Percentiles rank a stretch among this genome's conserved stretches.
Conservation (phyloP, 2,113 vertebrate species). For the Eupsittula cactorum region DNA sequence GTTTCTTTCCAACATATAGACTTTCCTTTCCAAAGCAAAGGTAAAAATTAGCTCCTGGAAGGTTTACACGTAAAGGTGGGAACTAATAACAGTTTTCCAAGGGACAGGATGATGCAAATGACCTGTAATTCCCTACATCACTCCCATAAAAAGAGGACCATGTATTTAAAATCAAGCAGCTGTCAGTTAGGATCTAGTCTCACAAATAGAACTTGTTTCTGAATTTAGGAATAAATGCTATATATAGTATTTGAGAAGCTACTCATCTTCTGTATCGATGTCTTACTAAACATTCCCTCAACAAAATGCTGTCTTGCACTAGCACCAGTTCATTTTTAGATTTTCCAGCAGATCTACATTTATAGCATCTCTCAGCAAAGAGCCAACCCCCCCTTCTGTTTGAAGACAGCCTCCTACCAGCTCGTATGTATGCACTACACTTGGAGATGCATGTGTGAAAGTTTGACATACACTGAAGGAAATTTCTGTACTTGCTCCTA, state of each 20-base stretch:
- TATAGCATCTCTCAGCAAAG: slow-evolving; percentile 43
- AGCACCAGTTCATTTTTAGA: slow-evolving; percentile 51
- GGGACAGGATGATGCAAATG: slow-evolving; percentile 18
- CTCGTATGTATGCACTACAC: not conserved
- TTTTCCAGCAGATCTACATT: slow-evolving; percentile 40
- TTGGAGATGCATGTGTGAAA: slow-evolving; percentile 14
- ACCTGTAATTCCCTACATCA: slow-evolving; percentile 45
- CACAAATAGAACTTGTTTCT: slow-evolving; percentile 50
- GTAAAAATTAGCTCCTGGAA: slow-evolving; percentile 33
- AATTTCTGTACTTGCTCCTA: slow-evolving; percentile 13
- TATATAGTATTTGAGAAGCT: slow-evolving; percentile 57
- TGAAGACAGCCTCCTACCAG: slow-evolving; percentile 48
- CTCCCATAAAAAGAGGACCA: slow-evolving; percentile 39
- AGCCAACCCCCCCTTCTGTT: slow-evolving; percentile 39
- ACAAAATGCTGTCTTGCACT: slow-evolving; percentile 52
- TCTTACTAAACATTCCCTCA: slow-evolving; percentile 52
- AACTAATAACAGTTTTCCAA: slow-evolving; percentile 12
- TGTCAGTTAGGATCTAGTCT: slow-evolving; percentile 55
- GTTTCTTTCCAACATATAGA: not conserved
- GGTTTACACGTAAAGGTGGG: not conserved
- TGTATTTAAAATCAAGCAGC: slow-evolving; percentile 56
- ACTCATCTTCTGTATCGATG: slow-evolving; percentile 58
- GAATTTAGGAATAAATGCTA: slow-evolving; percentile 61
- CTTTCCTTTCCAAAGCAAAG: not conserved
- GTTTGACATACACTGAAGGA: slow-evolving; percentile 30